Evolutionary conservation across 2,797 vertebrate species (phyloP).

Genomic region (Discoglossus pictus): DNA sequence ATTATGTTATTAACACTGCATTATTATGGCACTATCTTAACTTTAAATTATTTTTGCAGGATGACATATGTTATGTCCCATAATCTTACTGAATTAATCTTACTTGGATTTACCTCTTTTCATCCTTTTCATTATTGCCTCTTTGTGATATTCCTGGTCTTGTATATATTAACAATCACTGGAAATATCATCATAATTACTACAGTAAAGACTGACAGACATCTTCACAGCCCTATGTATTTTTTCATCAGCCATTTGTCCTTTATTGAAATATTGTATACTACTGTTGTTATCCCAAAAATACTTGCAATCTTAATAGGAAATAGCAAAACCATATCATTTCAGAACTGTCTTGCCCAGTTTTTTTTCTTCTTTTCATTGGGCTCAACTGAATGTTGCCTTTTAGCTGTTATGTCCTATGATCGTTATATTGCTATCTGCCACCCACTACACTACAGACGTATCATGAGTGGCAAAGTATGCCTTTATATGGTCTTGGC

Average conservation of each 20-base stretch:
- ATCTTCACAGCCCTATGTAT: slow-evolving; percentile 42
- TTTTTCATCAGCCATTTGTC: slow-evolving; percentile 49
- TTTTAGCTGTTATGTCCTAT: slow-evolving; percentile 49
- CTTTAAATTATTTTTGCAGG: background rate
- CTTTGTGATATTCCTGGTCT: slow-evolving; percentile 33
- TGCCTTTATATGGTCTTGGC: slow-evolving; percentile 29
- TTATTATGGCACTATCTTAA: too few species aligned
- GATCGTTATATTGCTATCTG: slow-evolving; percentile 48
- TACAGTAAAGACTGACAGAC: slow-evolving; percentile 22
- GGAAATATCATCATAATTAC: slow-evolving; percentile 47
- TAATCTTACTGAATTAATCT: slow-evolving; percentile 3
- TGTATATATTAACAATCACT: slow-evolving; percentile 40
- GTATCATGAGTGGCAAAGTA: slow-evolving; percentile 38
- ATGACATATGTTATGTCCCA: background rate
- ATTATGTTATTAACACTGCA: too few species aligned
- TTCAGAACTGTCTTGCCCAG: slow-evolving; percentile 34
- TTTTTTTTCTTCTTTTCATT: slow-evolving; percentile 48
- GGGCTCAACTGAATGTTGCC: slow-evolving; percentile 40
- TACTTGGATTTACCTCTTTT: slow-evolving; percentile 11
- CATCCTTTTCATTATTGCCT: slow-evolving; percentile 20
- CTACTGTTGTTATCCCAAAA: slow-evolving; percentile 41
- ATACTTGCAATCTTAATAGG: slow-evolving; percentile 42
- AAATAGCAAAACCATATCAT: slow-evolving; percentile 44
- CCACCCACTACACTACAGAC: slow-evolving; percentile 33
- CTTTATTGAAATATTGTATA: slow-evolving; percentile 48